phyloP scores from a whole-genome alignment of 92 coral and sea anemone genomes.

The Parazoanthus atlanticus region DNA sequence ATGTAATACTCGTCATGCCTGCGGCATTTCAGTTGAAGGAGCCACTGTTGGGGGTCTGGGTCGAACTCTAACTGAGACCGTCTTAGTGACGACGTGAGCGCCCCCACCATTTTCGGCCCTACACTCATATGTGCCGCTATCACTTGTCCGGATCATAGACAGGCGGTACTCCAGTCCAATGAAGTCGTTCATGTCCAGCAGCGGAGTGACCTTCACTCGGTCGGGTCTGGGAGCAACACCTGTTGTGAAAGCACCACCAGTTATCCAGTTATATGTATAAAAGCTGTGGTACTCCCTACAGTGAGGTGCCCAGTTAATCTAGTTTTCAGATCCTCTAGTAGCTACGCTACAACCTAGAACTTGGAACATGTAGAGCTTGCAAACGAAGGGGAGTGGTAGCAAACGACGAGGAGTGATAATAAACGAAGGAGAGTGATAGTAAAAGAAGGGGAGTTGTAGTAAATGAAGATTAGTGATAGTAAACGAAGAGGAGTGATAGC shows the following conservation, averaged over 20 bases:
- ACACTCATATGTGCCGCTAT: constrained; percentile 38
- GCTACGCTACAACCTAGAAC: no score
- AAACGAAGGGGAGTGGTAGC: no score
- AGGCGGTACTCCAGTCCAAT: constrained; percentile 27
- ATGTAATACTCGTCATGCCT: neutral
- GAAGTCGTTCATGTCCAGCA: neutral
- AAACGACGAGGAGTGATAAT: no score
- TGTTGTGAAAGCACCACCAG: neutral
- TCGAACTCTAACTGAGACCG: neutral
- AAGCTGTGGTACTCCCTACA: neutral
- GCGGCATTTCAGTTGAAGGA: constrained; percentile 10
- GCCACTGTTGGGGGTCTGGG: constrained; percentile 24
- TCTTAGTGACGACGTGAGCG: constrained; percentile 7
- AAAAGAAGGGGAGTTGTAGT: no score
- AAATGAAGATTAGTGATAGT: no score
- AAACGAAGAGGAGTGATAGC: no score
- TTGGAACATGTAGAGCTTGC: no score
- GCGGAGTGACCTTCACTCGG: neutral
- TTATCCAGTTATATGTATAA: neutral
- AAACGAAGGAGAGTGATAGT: no score
- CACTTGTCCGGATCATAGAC: constrained; percentile 12
- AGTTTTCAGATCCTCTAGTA: no score
- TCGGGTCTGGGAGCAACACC: constrained; percentile 28
- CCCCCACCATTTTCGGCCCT: constrained; percentile 18
- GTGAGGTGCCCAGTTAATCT: no score